Evolutionary conservation across 2,888 invertebrate genomes (phyloP).

Genomic region (Elegia similella): DNA sequence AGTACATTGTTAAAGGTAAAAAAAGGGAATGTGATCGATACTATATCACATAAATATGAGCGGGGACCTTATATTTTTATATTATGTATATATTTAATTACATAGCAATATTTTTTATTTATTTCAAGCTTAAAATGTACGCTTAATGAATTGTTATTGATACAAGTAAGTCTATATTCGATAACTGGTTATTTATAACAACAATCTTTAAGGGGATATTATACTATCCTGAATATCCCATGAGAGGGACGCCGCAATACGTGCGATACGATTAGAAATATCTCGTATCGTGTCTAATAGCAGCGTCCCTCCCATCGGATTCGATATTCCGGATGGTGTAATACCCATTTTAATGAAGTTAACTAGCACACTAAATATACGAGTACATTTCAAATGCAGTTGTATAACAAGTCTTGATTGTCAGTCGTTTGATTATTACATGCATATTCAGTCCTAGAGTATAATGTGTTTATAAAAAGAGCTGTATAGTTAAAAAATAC

Average conservation of each 20-base stretch:
- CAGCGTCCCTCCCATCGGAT: too few species aligned
- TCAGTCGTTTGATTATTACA: constrained; percentile 15
- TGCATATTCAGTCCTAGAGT: constrained; percentile 2
- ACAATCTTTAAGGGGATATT: not conserved
- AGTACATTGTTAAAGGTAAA: constrained; percentile 2
- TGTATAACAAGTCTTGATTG: constrained; percentile 7
- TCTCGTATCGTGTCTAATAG: too few species aligned
- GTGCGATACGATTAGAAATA: too few species aligned
- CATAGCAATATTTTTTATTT: not conserved
- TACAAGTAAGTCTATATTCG: not conserved
- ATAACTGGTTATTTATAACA: not conserved
- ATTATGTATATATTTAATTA: not conserved
- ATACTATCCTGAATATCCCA: too few species aligned
- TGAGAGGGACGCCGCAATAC: too few species aligned
- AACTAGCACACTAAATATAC: constrained; percentile 9
- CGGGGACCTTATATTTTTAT: not conserved
- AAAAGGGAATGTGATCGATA: constrained; percentile 25
- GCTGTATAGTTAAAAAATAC: not conserved
- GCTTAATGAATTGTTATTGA: not conserved
- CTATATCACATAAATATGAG: constrained; percentile 21
- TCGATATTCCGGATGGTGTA: too few species aligned
- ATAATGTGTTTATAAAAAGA: not conserved
- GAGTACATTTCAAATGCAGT: not conserved
- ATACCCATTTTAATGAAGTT: too few species aligned
- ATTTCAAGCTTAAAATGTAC: not conserved